Evolutionary conservation across 2,113 vertebrate genomes (phyloP).

Genomic region (Ceuthmochares aereus): DNA sequence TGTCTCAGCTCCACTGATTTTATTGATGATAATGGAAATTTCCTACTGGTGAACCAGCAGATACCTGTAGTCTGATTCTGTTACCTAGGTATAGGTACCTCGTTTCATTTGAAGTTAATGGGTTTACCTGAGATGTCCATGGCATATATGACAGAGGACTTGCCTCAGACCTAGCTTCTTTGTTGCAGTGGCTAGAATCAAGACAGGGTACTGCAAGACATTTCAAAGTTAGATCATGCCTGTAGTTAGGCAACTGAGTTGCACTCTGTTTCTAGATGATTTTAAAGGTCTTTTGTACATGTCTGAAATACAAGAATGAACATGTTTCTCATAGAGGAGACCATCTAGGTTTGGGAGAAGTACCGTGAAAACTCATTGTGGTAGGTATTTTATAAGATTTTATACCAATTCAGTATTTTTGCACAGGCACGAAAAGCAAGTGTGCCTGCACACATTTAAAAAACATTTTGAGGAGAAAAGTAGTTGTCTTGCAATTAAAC

Average conservation of each 20-base stretch:
- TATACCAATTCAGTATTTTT: not conserved
- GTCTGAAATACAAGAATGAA: not conserved
- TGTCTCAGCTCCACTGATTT: not conserved
- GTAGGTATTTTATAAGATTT: not conserved
- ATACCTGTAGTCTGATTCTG: not conserved
- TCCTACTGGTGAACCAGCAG: not conserved
- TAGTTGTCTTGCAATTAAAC: not conserved
- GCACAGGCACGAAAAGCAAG: not conserved
- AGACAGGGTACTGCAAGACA: not conserved
- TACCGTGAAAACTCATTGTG: not conserved
- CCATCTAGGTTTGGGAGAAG: not conserved
- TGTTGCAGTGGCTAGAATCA: not conserved
- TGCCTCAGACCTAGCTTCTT: not conserved
- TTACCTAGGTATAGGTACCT: not conserved
- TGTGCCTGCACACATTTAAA: not conserved
- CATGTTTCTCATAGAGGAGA: not conserved
- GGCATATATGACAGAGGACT: not conserved
- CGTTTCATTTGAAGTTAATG: rapidly evolving
- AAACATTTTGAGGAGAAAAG: not conserved
- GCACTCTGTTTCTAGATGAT: not conserved
- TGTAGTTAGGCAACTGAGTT: not conserved
- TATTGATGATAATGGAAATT: not conserved
- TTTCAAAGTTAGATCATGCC: not conserved
- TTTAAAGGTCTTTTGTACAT: not conserved
- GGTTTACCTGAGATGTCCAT: not conserved